Evolutionary conservation across 1,140 invertebrate genomes (phyloP), one percentile per base, ranked within the genome.

Genomic region (Phymastichus coffea): DNA sequence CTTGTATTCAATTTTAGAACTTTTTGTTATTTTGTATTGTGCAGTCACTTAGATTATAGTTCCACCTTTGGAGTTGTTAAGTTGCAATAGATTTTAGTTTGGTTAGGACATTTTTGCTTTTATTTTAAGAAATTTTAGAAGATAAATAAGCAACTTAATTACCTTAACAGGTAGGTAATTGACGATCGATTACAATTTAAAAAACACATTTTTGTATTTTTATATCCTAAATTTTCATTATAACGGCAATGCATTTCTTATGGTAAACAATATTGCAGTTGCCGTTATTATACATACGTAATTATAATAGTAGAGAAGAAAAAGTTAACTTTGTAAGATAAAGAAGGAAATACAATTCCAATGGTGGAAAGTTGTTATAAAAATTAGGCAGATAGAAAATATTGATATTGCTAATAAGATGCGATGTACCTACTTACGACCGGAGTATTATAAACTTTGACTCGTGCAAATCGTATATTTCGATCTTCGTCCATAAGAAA

Each of bases 241-340:
- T 67, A 66, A 70, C 64, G 68, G 69, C 70, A 75, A 78, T 76
- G 73, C 76, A 78, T 76, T 78, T 78, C 75, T 78, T 78, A 78
- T 78, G 76, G 76, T 58, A 68, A 65, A 66, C n/a, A 69, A 67
- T 63, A 69, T 69, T 67, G 66, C 69, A 68, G 66, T 63, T 71
- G 69, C 70, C 69, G 63, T 69, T 62, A 70, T 59, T 14, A 15
- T 17, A 17, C 23, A 26, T 41, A 3, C 2, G 41, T 8, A 54
- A 47, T 37, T 4, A 51, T 4, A n/a, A 52, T 4, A 25, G 20
- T 25, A 52, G 15, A 10, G 25, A 38, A 37, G 20, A 38, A 38
- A 20, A 57, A 43, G n/a, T n/a, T n/a, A n/a, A n/a, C n/a, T n/a
- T n/a, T n/a, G n/a, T 1, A 15, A 51, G 51, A 25, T 55, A 46